Conservation (phyloP, 2,797 vertebrate genomes). For the Pagetopsis macropterus region DNA sequence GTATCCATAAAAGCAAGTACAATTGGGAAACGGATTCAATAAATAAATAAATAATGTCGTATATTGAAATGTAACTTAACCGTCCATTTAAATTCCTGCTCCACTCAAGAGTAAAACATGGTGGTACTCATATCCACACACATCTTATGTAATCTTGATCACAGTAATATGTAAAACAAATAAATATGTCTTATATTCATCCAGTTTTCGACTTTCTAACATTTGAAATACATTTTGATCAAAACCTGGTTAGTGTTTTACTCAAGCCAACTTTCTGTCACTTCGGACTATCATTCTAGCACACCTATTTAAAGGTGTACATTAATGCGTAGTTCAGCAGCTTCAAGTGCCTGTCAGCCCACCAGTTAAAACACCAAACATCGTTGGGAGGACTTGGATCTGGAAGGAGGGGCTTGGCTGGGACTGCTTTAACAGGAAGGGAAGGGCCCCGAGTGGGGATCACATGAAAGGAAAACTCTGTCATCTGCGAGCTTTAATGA, state of each 20-base stretch:
- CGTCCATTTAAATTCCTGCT: too few species aligned
- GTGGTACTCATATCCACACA: too few species aligned
- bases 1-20: too few species aligned
- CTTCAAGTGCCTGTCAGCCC: neutral
- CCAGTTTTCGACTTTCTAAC: too few species aligned
- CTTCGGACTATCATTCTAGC: neutral
- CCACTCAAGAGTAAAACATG: too few species aligned
- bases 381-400: slow-evolving; percentile 39
- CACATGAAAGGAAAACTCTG: slow-evolving; percentile 79
- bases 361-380: slow-evolving; percentile 8
- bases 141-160: too few species aligned
- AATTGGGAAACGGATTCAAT: too few species aligned
- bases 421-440: slow-evolving; percentile 74
- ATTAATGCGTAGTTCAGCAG: slow-evolving; percentile 20
- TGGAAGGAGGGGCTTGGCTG: slow-evolving; percentile 38
- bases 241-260: neutral
- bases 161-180: too few species aligned
- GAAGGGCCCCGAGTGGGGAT: slow-evolving; percentile 66
- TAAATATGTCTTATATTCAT: too few species aligned
- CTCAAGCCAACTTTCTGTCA: neutral
- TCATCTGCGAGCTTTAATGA: slow-evolving; percentile 81
- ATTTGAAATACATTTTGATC: too few species aligned
- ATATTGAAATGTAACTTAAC: too few species aligned
- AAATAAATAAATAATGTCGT: too few species aligned
- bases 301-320: slow-evolving; percentile 14